phyloP scores from a whole-genome alignment of 2,888 invertebrate species.

The Lomographa bimaculata region DNA sequence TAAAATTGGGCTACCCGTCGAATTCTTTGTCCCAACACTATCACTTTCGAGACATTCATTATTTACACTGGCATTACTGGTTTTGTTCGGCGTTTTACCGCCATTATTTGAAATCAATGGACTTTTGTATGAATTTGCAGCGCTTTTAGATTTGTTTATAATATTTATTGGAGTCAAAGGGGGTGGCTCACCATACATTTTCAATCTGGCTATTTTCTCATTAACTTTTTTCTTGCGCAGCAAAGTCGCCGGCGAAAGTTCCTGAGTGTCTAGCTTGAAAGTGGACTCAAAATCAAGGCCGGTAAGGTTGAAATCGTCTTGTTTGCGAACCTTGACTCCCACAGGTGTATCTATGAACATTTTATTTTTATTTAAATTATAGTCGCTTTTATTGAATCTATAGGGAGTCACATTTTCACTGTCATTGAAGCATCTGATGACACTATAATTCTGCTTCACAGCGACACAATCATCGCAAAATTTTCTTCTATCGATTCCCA shows the following conservation, averaged over 20 bases:
- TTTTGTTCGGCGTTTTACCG: constrained; percentile 8
- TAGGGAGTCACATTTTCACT: constrained; percentile 65
- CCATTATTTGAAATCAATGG: constrained; percentile 49
- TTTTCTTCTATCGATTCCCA: constrained; percentile 43
- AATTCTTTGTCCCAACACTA: not conserved
- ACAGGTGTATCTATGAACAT: constrained; percentile 61
- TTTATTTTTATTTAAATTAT: constrained; percentile 56
- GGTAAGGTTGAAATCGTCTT: constrained; percentile 59
- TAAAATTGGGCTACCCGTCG: constrained; percentile 49
- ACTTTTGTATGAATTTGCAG: constrained; percentile 64
- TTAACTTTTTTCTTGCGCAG: constrained; percentile 56
- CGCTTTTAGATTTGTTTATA: constrained; percentile 59
- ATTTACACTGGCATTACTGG: constrained; percentile 12
- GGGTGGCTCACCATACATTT: constrained; percentile 81
- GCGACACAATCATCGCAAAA: constrained; percentile 58
- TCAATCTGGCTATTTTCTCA: constrained; percentile 75
- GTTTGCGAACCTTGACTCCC: constrained; percentile 29
- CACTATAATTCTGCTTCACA: constrained; percentile 56
- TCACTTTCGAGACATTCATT: constrained; percentile 38
- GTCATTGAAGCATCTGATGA: constrained; percentile 35
- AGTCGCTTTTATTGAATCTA: constrained; percentile 52
- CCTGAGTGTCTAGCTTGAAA: constrained; percentile 57
- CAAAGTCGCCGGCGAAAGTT: constrained; percentile 52
- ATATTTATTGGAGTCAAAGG: constrained; percentile 77
- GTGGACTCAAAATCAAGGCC: constrained; percentile 75